These are phyloP conservation scores for Gortyna flavago DNA, from an alignment of 2,888 invertebrate genomes.

Conservation along the genomic window DNA sequence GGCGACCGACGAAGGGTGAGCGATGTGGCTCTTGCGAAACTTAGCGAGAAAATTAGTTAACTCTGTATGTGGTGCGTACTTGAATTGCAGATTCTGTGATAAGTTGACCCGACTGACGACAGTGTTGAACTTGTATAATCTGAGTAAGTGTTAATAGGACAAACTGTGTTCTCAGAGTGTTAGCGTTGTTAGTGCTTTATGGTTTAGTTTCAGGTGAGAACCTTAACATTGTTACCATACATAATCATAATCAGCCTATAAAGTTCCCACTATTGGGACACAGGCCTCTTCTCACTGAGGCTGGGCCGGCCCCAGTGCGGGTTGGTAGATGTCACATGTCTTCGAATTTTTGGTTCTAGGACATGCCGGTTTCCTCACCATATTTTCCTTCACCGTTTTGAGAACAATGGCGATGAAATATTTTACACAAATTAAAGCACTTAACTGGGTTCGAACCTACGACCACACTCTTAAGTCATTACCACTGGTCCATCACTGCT, in stretches of 20 bases:
- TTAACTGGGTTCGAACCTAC: background rate
- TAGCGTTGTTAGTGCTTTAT: slow-evolving; percentile 8
- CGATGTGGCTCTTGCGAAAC: slow-evolving; percentile 50
- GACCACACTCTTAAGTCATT: background rate
- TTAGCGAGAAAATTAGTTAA: slow-evolving; percentile 54
- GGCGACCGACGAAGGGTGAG: slow-evolving; percentile 36
- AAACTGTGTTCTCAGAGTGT: background rate
- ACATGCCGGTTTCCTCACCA: background rate
- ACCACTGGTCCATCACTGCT: background rate
- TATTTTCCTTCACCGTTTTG: background rate
- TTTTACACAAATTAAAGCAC: background rate
- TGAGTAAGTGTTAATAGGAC: slow-evolving; percentile 43
- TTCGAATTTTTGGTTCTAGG: too few relatives aligned
- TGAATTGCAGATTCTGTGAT: slow-evolving; percentile 60
- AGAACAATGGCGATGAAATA: background rate
- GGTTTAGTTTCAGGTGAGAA: slow-evolving; percentile 17
- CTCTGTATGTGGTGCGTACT: slow-evolving; percentile 43
- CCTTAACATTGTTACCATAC: background rate
- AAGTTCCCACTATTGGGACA: background rate
- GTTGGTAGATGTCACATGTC: background rate
- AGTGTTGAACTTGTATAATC: slow-evolving; percentile 52
- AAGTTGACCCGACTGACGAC: slow-evolving; percentile 50
- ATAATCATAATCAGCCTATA: background rate
- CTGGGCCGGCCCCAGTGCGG: background rate
- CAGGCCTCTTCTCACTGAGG: background rate